phyloP scores from a whole-genome alignment of 2,113 vertebrate species.

The Zosterops japonicus region DNA sequence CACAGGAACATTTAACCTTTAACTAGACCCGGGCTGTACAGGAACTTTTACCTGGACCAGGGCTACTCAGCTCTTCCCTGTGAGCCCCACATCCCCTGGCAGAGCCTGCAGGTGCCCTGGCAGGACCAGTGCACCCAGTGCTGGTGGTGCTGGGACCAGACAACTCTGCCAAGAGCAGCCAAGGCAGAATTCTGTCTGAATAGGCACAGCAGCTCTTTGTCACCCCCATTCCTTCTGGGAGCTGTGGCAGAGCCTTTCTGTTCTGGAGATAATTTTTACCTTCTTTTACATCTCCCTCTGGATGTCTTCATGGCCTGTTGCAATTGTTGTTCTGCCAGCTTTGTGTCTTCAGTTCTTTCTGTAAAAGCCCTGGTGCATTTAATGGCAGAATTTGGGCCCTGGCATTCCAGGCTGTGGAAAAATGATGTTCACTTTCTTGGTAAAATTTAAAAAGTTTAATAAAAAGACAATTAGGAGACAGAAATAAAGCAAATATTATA shows the following conservation, averaged over 20 bases:
- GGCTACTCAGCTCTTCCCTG: neutral
- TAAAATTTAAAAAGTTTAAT: too few species aligned
- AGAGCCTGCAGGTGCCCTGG: neutral
- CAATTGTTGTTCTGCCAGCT: neutral
- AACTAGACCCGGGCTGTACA: too few species aligned
- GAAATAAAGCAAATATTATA: too few species aligned
- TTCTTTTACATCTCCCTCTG: neutral
- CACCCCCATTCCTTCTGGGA: neutral
- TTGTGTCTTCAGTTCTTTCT: neutral
- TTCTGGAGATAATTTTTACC: neutral
- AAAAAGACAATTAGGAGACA: too few species aligned
- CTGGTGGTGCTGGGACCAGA: neutral
- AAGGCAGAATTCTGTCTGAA: neutral
- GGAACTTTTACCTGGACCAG: too few species aligned
- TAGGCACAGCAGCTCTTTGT: neutral
- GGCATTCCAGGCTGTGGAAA: neutral
- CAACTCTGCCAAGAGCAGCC: neutral
- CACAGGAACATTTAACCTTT: too few species aligned
- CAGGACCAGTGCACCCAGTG: neutral
- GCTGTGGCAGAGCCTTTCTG: neutral
- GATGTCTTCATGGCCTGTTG: neutral
- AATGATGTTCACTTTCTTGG: too few species aligned
- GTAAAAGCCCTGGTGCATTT: neutral
- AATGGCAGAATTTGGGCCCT: neutral
- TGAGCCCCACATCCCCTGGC: neutral